A percentile compares a stretch with the other conserved stretches of the same genome.
phyloP scores from a whole-genome alignment of 2,797 vertebrate species.

The Chloroceryle amazona region DNA sequence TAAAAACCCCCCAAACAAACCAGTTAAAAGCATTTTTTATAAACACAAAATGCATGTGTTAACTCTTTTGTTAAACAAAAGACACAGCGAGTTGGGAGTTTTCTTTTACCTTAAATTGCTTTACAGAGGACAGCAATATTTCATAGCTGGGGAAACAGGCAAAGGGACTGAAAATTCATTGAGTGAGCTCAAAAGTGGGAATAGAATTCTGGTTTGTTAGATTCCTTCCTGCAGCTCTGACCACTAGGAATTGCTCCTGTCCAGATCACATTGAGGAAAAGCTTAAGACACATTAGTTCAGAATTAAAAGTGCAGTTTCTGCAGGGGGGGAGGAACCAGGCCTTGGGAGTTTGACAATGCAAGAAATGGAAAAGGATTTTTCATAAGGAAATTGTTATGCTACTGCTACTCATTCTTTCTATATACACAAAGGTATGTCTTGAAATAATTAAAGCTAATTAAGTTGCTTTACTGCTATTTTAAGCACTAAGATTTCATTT shows the following conservation, averaged over 20 bases:
- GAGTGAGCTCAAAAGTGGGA: not conserved
- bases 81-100: not conserved
- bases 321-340: not conserved
- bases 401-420: not conserved
- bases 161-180: not conserved
- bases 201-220: not conserved
- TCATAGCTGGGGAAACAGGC: not conserved
- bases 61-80: not conserved
- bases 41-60: not conserved
- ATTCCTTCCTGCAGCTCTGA: not conserved
- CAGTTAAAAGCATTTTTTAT: not conserved
- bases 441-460: conserved; percentile 19
- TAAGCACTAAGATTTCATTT: conserved; percentile 29
- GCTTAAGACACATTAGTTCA: not conserved
- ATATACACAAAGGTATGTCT: not conserved
- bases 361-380: not conserved
- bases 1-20: not conserved
- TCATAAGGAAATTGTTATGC: not conserved
- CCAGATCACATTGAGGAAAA: not conserved
- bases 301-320: not conserved
- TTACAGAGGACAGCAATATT: not conserved
- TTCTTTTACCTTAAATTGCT: not conserved
- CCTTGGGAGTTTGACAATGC: not conserved
- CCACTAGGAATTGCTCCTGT: not conserved
- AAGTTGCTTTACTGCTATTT: conserved; percentile 10